Percentiles rank a stretch among this genome's conserved stretches.
Conservation (phyloP, 1,140 invertebrate species). For the Cydia splendana region DNA sequence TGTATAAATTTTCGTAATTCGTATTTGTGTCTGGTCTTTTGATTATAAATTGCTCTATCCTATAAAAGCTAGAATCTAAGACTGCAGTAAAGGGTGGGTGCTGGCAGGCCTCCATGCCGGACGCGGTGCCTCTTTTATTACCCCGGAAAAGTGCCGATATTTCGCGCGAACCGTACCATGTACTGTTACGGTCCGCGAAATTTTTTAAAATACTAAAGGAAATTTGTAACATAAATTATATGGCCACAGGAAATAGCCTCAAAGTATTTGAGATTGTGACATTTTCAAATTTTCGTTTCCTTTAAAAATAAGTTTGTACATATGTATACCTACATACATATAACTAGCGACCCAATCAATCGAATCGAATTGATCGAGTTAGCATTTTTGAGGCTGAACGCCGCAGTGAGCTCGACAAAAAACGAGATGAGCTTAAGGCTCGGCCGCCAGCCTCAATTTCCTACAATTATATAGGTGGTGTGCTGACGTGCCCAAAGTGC, state of each 20-base stretch:
- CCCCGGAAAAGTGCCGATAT: slow-evolving; percentile 55
- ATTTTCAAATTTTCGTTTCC: background rate
- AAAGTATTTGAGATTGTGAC: background rate
- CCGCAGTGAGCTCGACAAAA: too few relatives aligned
- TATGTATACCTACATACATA: too few relatives aligned
- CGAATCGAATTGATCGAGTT: too few relatives aligned
- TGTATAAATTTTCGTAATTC: too few relatives aligned
- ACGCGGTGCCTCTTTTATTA: slow-evolving; percentile 74
- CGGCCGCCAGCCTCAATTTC: too few relatives aligned
- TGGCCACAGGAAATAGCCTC: background rate
- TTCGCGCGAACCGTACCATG: slow-evolving; percentile 19
- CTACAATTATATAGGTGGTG: too few relatives aligned
- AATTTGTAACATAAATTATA: background rate
- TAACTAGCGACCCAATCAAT: too few relatives aligned
- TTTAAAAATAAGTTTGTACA: background rate
- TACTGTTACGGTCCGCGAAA: background rate
- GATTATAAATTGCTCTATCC: background rate
- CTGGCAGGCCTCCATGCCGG: slow-evolving; percentile 69
- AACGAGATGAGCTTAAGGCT: too few relatives aligned
- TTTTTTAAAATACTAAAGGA: background rate
- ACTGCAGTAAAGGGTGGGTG: slow-evolving; percentile 36
- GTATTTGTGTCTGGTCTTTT: background rate
- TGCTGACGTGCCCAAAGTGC: too few relatives aligned
- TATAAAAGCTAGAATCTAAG: slow-evolving; percentile 10
- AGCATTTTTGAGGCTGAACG: too few relatives aligned